Conservation (phyloP, 2,113 vertebrate genomes). For the Prochilodus magdalenae region DNA sequence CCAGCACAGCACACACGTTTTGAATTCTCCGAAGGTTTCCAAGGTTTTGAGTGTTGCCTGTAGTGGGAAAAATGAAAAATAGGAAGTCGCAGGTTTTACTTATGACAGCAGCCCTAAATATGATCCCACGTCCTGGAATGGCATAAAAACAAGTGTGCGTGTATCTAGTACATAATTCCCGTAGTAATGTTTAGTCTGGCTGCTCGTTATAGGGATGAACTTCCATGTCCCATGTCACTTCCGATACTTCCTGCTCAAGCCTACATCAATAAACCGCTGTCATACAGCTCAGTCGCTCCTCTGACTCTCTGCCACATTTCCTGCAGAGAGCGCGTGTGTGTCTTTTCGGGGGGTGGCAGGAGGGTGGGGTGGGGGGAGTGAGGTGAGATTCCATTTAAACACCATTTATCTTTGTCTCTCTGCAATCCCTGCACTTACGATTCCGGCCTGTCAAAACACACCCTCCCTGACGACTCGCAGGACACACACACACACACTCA, state of each 20-base stretch:
- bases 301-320: conserved; percentile 15
- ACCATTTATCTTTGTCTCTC: conserved; percentile 57
- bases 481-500: conserved; percentile 39
- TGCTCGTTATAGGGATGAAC: conserved; percentile 39
- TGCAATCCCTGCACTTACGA: conserved; percentile 50
- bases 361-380: background rate
- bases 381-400: conserved; percentile 53
- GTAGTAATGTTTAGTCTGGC: conserved; percentile 38
- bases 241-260: conserved; percentile 33
- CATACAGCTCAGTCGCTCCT: conserved; percentile 19
- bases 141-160: background rate
- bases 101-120: background rate
- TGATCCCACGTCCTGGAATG: background rate
- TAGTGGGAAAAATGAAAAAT: too few species aligned
- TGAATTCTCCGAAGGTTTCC: too few species aligned
- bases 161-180: background rate
- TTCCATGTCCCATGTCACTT: conserved; percentile 36
- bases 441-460: conserved; percentile 59
- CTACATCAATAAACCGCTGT: conserved; percentile 45
- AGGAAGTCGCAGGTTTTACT: background rate
- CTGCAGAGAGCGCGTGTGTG: conserved; percentile 22
- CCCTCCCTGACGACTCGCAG: conserved; percentile 42
- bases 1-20: too few species aligned
- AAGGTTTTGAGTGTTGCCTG: too few species aligned
- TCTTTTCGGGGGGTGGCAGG: background rate